Conservation (phyloP, 2,797 vertebrate species). For the Pipistrellus pygmaeus region DNA sequence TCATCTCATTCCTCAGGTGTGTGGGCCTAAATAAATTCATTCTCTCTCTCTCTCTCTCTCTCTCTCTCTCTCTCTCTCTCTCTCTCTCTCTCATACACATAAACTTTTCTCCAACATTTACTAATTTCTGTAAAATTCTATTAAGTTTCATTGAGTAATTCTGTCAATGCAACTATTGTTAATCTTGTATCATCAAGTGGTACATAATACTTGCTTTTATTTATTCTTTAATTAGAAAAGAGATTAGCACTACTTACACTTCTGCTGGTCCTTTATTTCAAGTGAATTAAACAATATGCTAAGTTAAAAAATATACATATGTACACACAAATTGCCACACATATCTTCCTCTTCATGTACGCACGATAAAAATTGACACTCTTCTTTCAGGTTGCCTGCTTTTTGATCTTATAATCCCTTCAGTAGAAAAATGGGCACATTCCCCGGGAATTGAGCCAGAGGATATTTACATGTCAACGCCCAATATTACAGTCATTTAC, state of each 20-base stretch:
- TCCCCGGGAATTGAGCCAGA: not conserved
- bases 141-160: slow-evolving; percentile 24
- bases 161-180: not conserved
- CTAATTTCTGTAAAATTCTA: not conserved
- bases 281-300: not conserved
- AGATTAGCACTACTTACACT: not conserved
- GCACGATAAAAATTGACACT: not conserved
- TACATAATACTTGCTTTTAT: not conserved
- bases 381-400: not conserved
- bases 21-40: not conserved
- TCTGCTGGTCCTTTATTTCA: slow-evolving; percentile 30
- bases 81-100: not conserved
- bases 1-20: not conserved
- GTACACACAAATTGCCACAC: not conserved
- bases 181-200: not conserved
- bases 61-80: too few species aligned
- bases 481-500: not conserved
- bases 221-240: not conserved
- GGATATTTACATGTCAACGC: not conserved
- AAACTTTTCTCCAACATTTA: not conserved
- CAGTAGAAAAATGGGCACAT: not conserved
- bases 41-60: not conserved
- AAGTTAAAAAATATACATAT: not conserved
- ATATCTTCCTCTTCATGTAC: not conserved
- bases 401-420: not conserved